Conservation (phyloP, 2,797 vertebrate species). For the Eupleurogrammus muticus region DNA sequence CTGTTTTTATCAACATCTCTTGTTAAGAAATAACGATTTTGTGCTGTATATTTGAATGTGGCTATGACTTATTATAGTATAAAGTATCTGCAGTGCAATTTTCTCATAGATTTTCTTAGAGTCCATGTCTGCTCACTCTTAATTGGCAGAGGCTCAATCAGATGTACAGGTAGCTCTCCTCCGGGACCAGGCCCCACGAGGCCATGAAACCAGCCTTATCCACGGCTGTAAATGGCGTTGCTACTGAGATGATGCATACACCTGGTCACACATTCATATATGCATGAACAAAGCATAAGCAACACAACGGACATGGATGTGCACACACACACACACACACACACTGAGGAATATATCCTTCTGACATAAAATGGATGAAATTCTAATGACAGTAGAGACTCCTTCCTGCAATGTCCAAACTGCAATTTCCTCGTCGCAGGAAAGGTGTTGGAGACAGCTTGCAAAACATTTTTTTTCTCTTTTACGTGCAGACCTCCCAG, state of each 20-base stretch:
- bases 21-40: slow-evolving; percentile 24
- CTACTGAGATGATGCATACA: slow-evolving; percentile 39
- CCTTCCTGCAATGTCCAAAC: slow-evolving; percentile 24
- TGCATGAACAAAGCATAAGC: slow-evolving; percentile 45
- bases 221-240: slow-evolving; percentile 40
- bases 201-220: slow-evolving; percentile 40
- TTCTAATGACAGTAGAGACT: slow-evolving; percentile 26
- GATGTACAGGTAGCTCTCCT: slow-evolving; percentile 36
- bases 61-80: slow-evolving; percentile 12
- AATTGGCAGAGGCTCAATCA: slow-evolving; percentile 62
- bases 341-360: not conserved
- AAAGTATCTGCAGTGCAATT: not conserved
- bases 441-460: slow-evolving; percentile 16
- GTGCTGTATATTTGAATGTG: slow-evolving; percentile 2
- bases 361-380: slow-evolving; percentile 29
- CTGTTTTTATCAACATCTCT: slow-evolving; percentile 34
- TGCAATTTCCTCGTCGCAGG: slow-evolving; percentile 19
- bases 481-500: not conserved
- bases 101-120: slow-evolving; percentile 29
- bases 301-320: slow-evolving; percentile 11
- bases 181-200: slow-evolving; percentile 51
- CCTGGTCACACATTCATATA: slow-evolving; percentile 36
- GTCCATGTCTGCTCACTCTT: slow-evolving; percentile 48
- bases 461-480: slow-evolving; percentile 21
- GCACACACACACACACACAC: slow-evolving; percentile 3